Base-by-base conservation (phyloP, 2,797 vertebrate genomes). In the Acanthopagrus latus region DNA sequence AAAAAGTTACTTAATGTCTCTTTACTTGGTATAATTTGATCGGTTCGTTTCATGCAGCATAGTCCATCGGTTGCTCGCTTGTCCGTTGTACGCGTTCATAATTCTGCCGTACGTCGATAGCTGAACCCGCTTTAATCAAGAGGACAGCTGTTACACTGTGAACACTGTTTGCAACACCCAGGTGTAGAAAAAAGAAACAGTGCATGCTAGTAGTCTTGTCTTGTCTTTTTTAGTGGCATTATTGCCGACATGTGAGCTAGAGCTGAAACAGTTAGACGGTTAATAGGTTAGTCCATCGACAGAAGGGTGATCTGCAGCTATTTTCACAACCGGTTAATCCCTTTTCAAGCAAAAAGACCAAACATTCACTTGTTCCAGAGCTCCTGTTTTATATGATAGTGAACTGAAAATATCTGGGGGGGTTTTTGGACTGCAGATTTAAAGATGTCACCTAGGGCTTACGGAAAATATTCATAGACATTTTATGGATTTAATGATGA, bases 281-380 rank as follows among this genome's bases (percentile, higher is more conserved):
- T 59, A 71, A 27, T 52, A 68, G 4, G 38, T 78, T 57, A 64
- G 18, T 74, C 5, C 3, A 46, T 72, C 17, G 55, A 62, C 12
- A 65, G 2, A 41, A 65, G 41, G 44, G 21, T 18, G 27, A 59
- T 17, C 10, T 44, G 55, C 14, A 57, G 16, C 4, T 33, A 46
- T 25, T 69, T 29, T 46, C 12, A 54, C 11, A 44, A 58, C 59
- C 33, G 27, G n/a, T 74, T 13, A 52, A 58, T 64, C 4, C 0
- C 17, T 55, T 74, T 38, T 63, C 4, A 50, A 27, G 27, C 33
- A 7, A 50, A 55, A 63, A 43, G 1, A 1, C 25, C 1, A 47
- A 71, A 38, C 29, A n/a, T 71, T 54, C 0, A 1, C 0, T 27
- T n/a, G 5, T 16, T 52, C 8, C 21, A 29, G 20, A 33, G 58